Percentiles rank a stretch among this genome's conserved stretches.
These are phyloP conservation scores for Drosophila austrosaltans DNA, from an alignment of 2,888 invertebrate genomes.

Conservation along the genomic window DNA sequence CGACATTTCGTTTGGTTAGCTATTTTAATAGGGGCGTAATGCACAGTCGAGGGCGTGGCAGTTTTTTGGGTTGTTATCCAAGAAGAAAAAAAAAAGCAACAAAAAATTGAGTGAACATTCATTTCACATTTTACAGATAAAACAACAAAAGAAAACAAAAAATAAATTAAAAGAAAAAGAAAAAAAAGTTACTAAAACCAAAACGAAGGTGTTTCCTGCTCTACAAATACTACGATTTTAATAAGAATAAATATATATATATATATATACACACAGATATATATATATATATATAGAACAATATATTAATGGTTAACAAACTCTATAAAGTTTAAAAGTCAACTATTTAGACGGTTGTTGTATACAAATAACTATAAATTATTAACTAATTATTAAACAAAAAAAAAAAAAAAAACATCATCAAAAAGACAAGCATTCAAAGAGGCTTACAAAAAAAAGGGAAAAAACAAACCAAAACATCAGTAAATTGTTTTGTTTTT, in stretches of 20 bases:
- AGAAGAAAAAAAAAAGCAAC: no score
- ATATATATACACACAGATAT: slow-evolving; percentile 1
- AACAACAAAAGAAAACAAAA: background rate
- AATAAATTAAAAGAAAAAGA: background rate
- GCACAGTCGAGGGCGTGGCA: background rate
- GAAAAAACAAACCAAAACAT: slow-evolving; percentile 37
- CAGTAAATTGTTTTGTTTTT: background rate
- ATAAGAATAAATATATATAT: slow-evolving; percentile 38
- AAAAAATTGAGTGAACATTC: slow-evolving; percentile 1
- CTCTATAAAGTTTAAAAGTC: slow-evolving; percentile 24
- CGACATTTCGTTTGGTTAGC: slow-evolving; percentile 65
- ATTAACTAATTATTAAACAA: slow-evolving; percentile 32
- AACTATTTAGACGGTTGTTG: slow-evolving; percentile 11
- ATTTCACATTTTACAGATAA: slow-evolving; percentile 12
- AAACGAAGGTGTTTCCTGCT: slow-evolving; percentile 58
- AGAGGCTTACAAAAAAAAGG: slow-evolving; percentile 66
- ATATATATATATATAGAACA: slow-evolving; percentile 17
- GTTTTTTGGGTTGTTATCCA: slow-evolving; percentile 8
- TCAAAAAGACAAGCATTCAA: slow-evolving; percentile 52
- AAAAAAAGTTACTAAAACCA: slow-evolving; percentile 47
- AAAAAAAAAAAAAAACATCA: slow-evolving; percentile 12
- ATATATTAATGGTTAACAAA: slow-evolving; percentile 21
- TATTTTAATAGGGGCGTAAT: slow-evolving; percentile 32
- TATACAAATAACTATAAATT: slow-evolving; percentile 33
- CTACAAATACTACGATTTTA: slow-evolving; percentile 57